phyloP scores from a whole-genome alignment of 2,113 vertebrate genomes.

The Hyperopisus bebe region DNA sequence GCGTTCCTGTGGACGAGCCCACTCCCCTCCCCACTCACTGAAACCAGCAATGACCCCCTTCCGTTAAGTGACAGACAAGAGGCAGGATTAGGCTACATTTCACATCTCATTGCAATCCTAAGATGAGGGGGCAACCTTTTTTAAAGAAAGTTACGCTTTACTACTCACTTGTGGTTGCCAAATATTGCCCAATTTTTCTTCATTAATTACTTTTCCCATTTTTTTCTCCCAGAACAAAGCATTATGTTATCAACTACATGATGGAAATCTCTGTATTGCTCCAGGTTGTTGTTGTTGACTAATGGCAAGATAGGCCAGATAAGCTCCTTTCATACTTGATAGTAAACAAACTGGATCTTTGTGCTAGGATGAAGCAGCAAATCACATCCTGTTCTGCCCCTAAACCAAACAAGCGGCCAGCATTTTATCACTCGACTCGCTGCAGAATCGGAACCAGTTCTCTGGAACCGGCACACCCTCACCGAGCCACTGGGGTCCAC shows the following conservation, averaged over 20 bases:
- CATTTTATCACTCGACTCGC: neutral
- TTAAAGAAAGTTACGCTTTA: neutral
- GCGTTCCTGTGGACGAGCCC: neutral
- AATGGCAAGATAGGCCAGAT: neutral
- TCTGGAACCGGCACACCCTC: neutral
- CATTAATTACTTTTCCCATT: neutral
- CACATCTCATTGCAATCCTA: neutral
- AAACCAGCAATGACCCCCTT: neutral
- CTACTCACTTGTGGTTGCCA: neutral
- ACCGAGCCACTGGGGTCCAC: neutral
- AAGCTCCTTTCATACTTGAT: neutral
- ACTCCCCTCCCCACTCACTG: neutral
- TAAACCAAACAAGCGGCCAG: neutral
- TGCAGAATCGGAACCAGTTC: neutral
- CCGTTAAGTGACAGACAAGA: neutral
- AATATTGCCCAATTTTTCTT: neutral
- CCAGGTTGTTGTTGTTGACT: neutral
- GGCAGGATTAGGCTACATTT: neutral
- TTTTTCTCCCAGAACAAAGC: neutral
- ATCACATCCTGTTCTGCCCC: neutral
- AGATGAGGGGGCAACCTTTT: neutral
- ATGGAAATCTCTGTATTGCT: neutral
- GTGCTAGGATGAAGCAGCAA: neutral
- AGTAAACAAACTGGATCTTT: slow-evolving; percentile 10
- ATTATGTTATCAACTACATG: neutral